Evolutionary conservation across 2,888 invertebrate genomes (phyloP).

Genomic region (Mermis nigrescens): DNA sequence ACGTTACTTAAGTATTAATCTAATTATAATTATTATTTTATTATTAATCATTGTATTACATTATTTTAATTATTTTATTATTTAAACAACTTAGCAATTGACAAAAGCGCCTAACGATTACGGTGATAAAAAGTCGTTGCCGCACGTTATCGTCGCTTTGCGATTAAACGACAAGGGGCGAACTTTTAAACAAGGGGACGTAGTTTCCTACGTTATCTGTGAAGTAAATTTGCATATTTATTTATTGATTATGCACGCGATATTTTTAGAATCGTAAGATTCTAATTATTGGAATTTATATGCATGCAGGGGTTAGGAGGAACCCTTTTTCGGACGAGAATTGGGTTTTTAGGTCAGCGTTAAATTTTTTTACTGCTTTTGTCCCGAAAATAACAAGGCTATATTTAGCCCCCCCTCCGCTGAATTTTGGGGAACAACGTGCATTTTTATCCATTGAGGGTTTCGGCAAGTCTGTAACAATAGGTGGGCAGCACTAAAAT

Average conservation of each 20-base stretch:
- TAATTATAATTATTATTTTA: neutral
- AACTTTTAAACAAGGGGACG: constrained; percentile 71
- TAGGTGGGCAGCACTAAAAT: too few species aligned
- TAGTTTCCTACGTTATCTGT: constrained; percentile 84
- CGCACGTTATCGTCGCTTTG: constrained; percentile 79
- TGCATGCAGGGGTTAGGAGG: too few species aligned
- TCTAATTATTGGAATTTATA: too few species aligned
- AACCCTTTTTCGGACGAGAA: too few species aligned
- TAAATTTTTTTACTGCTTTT: too few species aligned
- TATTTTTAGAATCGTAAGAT: too few species aligned
- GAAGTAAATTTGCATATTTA: constrained; percentile 37
- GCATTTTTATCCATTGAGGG: too few species aligned
- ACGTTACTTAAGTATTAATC: neutral
- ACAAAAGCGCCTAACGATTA: constrained; percentile 85
- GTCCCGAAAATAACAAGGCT: too few species aligned
- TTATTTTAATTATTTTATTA: neutral
- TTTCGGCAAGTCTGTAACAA: too few species aligned
- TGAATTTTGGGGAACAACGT: too few species aligned
- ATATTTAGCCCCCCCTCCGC: too few species aligned
- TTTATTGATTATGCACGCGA: neutral
- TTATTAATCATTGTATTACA: neutral
- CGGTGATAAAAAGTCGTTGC: constrained; percentile 55
- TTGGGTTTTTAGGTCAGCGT: too few species aligned
- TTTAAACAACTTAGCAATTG: constrained; percentile 44
- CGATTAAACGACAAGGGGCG: constrained; percentile 49